These are phyloP conservation scores for Sisyra nigra DNA, from an alignment of 2,888 invertebrate species.

Conservation along the genomic window DNA sequence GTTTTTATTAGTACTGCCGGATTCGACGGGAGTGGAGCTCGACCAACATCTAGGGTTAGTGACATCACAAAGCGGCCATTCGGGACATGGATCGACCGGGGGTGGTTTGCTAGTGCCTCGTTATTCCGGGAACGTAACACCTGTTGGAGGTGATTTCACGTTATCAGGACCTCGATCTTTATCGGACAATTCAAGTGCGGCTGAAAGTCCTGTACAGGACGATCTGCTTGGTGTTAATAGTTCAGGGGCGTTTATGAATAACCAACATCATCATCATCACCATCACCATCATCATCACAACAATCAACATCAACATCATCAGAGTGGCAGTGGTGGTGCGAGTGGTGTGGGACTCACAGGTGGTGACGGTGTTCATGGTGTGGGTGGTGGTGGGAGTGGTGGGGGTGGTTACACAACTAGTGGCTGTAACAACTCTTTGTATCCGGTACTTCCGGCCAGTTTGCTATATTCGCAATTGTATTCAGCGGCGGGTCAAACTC, in stretches of 20 bases:
- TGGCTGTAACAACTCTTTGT: conserved; percentile 56
- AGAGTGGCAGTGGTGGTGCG: background rate
- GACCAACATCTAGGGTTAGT: conserved; percentile 54
- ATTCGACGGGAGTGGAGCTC: conserved; percentile 56
- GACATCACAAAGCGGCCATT: conserved; percentile 27
- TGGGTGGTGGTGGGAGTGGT: background rate
- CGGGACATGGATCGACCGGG: conserved; percentile 19
- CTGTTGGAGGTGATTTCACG: conserved; percentile 39
- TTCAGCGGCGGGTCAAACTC: conserved; percentile 59
- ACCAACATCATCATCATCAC: conserved; percentile 30
- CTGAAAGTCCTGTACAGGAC: conserved; percentile 70
- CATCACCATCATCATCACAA: too few relatives aligned
- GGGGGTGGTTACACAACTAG: conserved; percentile 29
- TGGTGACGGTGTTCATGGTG: background rate
- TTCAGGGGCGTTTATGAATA: conserved; percentile 23
- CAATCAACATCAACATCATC: background rate
- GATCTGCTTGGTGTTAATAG: conserved; percentile 32
- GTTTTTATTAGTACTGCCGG: conserved; percentile 47
- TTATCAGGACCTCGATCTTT: conserved; percentile 57
- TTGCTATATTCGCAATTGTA: conserved; percentile 71
- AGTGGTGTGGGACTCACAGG: background rate
- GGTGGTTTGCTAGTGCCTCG: conserved; percentile 46
- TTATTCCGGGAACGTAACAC: conserved; percentile 36
- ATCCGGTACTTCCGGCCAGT: conserved; percentile 67
- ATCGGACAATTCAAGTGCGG: conserved; percentile 68